Evolutionary conservation across 2,113 vertebrate genomes (phyloP), one percentile per base, ranked within the genome.

Genomic region (Penelope pileata): DNA sequence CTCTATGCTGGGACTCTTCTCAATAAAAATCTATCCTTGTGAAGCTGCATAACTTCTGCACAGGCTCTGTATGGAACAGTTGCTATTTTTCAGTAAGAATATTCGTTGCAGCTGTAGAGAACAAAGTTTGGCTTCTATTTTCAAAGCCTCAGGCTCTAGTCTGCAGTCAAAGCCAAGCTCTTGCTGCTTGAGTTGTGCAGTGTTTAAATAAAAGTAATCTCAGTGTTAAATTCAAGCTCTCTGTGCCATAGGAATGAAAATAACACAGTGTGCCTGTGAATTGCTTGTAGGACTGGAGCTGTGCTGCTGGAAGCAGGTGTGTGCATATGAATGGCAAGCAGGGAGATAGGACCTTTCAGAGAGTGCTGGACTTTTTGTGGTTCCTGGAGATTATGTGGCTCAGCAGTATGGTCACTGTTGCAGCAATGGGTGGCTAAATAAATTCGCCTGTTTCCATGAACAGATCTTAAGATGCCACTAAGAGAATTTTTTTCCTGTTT

Each of bases 171-270:
- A 93, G 90, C 64, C 94, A 94, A 90, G 45, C 85, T 93, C 56
- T 94, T 81, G 36, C 85, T 94, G 90, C 83, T 75, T 90, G 82
- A 93, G 56, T 86, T 94, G 64, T 75, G 76, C 62, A 67, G 60
- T 86, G 82, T 94, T 96, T 95, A 95, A 96, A 95, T 90, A 96
- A 96, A 96, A 96, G 90, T 81, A 94, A 95, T 90, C 43, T 94
- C 64, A 26, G 72, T 91, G 85, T 93, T 93, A 95, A 95, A 94
- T 96, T 91, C 72, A 94, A 91, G 40, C 43, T 93, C 72, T 93
- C 76, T 12, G 32, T 58, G 64, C 64, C 68, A 81, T 13, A 77
- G 67, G 72, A 93, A 90, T 85, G 79, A 94, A 91, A 86, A 90
- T 88, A 91, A 78, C 92, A 84, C 74, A 79, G 30, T 59, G 69